phyloP scores from a whole-genome alignment of 1,140 invertebrate genomes.

The Zaprionus ornatus region DNA sequence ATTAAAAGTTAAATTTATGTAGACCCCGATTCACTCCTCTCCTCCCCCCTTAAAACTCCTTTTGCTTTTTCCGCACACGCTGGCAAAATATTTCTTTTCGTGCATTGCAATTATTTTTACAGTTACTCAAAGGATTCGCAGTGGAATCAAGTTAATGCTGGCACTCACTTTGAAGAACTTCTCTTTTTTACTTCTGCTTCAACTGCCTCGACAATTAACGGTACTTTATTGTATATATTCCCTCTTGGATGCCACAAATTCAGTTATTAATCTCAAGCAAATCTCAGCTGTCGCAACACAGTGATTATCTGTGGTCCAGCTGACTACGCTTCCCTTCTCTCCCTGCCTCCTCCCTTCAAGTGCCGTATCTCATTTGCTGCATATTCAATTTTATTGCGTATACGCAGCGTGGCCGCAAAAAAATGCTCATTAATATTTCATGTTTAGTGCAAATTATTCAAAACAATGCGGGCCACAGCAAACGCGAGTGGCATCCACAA shows the following conservation, averaged over 20 bases:
- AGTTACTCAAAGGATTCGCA: neutral
- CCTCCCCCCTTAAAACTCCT: neutral
- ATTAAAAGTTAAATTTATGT: constrained; percentile 78
- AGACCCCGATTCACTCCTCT: neutral
- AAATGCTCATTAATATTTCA: constrained; percentile 79
- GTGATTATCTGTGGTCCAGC: constrained; percentile 52
- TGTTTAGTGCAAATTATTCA: constrained; percentile 77
- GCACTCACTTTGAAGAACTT: neutral
- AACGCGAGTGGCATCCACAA: constrained; percentile 69
- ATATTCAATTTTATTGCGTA: constrained; percentile 76
- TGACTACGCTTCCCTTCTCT: constrained; percentile 6
- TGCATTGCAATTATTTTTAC: constrained; percentile 22
- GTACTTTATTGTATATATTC: too few species aligned
- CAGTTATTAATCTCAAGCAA: constrained; percentile 8
- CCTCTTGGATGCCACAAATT: neutral
- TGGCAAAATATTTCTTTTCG: constrained; percentile 21
- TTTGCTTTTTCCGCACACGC: constrained; percentile 24
- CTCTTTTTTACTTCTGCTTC: neutral
- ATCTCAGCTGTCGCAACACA: constrained; percentile 46
- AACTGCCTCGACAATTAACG: too few species aligned
- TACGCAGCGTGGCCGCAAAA: constrained; percentile 52
- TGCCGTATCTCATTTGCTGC: constrained; percentile 61
- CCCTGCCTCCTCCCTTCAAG: constrained; percentile 14
- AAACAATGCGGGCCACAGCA: constrained; percentile 64
- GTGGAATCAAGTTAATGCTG: neutral